A percentile compares a stretch with the other conserved stretches of the same genome.
These are phyloP conservation scores for Camptogramma bilineatum DNA, from an alignment of 2,888 invertebrate species.

Conservation along the genomic window DNA sequence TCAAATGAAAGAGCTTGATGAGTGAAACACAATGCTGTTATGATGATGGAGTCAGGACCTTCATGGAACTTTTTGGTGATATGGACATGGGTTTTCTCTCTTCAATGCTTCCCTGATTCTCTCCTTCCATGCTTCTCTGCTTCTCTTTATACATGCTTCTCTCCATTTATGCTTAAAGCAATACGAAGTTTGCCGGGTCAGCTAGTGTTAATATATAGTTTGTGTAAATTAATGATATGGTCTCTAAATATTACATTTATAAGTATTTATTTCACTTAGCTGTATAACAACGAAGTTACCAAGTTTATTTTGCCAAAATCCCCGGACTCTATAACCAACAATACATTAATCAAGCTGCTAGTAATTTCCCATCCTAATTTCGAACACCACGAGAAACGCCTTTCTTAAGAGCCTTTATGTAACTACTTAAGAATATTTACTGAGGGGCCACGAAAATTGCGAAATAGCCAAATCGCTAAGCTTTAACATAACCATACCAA, in stretches of 20 bases:
- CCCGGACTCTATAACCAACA: constrained; percentile 39
- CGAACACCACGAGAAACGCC: constrained; percentile 47
- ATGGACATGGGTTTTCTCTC: no score
- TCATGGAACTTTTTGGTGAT: no score
- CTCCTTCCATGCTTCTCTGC: no score
- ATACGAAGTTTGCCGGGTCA: no score
- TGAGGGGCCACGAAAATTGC: constrained; percentile 42
- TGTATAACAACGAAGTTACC: background rate
- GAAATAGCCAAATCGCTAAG: constrained; percentile 8
- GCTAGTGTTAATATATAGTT: no score
- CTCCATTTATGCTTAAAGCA: no score
- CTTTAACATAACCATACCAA: background rate
- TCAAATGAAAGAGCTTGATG: no score
- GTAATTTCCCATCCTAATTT: constrained; percentile 48
- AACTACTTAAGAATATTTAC: constrained; percentile 59
- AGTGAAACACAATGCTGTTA: no score
- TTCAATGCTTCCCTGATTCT: no score
- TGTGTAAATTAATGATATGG: background rate
- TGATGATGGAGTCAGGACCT: no score
- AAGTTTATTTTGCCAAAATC: constrained; percentile 20
- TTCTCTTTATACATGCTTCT: no score
- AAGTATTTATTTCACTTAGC: background rate
- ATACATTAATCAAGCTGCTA: constrained; percentile 44
- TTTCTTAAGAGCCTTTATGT: constrained; percentile 42
- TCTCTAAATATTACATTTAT: background rate